Evolutionary conservation across 2,888 invertebrate species (phyloP).

Genomic region (Drosophila mercatorum): DNA sequence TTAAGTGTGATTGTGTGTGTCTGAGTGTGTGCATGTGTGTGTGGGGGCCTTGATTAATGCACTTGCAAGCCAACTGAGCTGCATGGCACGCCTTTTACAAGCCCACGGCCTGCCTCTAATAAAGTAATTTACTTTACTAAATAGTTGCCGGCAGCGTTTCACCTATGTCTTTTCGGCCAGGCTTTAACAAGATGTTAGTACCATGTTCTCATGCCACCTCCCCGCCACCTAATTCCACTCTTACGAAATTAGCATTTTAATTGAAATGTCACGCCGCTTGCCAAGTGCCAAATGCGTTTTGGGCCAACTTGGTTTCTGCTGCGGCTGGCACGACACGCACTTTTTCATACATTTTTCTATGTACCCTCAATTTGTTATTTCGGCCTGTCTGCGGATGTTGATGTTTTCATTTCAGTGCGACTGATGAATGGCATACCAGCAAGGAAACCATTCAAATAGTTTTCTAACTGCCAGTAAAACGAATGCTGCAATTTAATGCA

Average conservation of each 20-base stretch:
- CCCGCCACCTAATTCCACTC: slow-evolving; percentile 20
- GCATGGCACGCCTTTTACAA: slow-evolving; percentile 52
- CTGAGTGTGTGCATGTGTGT: slow-evolving; percentile 27
- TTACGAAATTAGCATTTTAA: slow-evolving; percentile 80
- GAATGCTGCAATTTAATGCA: slow-evolving; percentile 24
- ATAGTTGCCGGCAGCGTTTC: slow-evolving; percentile 73
- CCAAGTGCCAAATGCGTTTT: slow-evolving; percentile 68
- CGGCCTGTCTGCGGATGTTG: slow-evolving; percentile 26
- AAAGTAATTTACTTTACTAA: slow-evolving; percentile 77
- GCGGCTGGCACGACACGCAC: slow-evolving; percentile 66
- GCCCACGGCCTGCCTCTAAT: slow-evolving; percentile 65
- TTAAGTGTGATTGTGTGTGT: slow-evolving; percentile 15
- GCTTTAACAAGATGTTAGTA: slow-evolving; percentile 62
- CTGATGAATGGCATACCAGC: slow-evolving; percentile 66
- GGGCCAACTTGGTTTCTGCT: slow-evolving; percentile 14
- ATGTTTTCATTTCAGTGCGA: slow-evolving; percentile 61
- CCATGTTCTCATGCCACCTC: slow-evolving; percentile 1
- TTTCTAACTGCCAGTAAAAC: slow-evolving; percentile 30
- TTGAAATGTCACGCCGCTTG: slow-evolving; percentile 80
- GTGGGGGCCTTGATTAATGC: slow-evolving; percentile 76
- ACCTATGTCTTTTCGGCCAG: slow-evolving; percentile 40
- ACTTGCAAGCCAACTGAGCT: slow-evolving; percentile 58
- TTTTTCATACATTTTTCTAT: slow-evolving; percentile 54
- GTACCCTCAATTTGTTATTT: slow-evolving; percentile 15
- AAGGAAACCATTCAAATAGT: slow-evolving; percentile 17